phyloP scores from a whole-genome alignment of 2,113 vertebrate genomes.

The Paracanthobrama guichenoti region DNA sequence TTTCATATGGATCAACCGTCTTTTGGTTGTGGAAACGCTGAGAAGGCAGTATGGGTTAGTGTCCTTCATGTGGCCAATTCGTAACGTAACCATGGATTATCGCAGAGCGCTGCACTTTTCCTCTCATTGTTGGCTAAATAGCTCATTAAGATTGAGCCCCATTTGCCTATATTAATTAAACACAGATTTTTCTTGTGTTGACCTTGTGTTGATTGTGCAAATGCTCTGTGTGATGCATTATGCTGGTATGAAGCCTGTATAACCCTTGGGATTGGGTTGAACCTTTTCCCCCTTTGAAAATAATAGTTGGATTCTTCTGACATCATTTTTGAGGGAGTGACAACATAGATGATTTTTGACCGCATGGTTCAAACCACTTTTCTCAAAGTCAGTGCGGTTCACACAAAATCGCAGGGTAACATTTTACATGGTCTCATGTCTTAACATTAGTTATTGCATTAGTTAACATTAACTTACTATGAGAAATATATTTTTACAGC shows the following conservation, averaged over 20 bases:
- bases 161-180: slow-evolving; percentile 43
- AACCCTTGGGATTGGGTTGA: neutral
- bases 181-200: neutral
- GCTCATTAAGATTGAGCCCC: slow-evolving; percentile 32
- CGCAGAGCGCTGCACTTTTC: slow-evolving; percentile 46
- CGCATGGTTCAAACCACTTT: neutral
- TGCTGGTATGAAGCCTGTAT: neutral
- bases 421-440: too few relatives aligned
- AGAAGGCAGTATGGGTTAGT: slow-evolving; percentile 44
- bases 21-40: slow-evolving; percentile 41
- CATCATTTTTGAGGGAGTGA: neutral
- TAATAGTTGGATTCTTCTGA: neutral
- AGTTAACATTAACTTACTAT: too few relatives aligned
- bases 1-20: slow-evolving; percentile 37
- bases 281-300: neutral
- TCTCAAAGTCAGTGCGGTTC: neutral
- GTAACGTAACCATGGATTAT: slow-evolving; percentile 47
- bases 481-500: too few relatives aligned
- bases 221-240: neutral
- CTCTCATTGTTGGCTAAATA: slow-evolving; percentile 44
- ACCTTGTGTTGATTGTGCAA: slow-evolving; percentile 25
- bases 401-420: neutral
- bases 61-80: slow-evolving; percentile 39
- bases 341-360: neutral
- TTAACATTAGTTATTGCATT: too few relatives aligned